Evolutionary conservation across 37 sponge, comb jelly and placozoan species (phyloP).

Genomic region (Tethya wilhelma): DNA sequence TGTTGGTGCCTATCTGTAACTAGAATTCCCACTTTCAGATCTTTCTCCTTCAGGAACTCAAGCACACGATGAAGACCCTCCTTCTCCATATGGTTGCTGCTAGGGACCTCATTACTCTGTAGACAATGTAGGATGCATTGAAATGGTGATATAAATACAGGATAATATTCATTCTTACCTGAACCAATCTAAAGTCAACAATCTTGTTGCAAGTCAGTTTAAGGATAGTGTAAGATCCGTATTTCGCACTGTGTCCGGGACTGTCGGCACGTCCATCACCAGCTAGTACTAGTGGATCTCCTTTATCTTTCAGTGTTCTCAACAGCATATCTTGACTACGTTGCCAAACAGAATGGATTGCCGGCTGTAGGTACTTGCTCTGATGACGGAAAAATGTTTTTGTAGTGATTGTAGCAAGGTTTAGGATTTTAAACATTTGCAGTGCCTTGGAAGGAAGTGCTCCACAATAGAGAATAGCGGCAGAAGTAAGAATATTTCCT

Average conservation of each 20-base stretch:
- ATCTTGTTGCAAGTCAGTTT: conserved; percentile 43
- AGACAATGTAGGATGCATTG: too few relatives aligned
- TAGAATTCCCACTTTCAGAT: conserved; percentile 1
- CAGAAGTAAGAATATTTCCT: not conserved
- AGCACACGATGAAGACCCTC: conserved; percentile 40
- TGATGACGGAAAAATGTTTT: conserved; percentile 67
- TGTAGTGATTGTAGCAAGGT: conserved; percentile 4
- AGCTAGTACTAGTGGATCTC: conserved; percentile 9
- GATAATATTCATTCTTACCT: too few relatives aligned
- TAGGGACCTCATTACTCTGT: too few relatives aligned
- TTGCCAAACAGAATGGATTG: conserved; percentile 28
- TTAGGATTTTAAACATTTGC: conserved; percentile 28
- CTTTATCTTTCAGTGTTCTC: not conserved
- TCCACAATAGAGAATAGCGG: conserved; percentile 43
- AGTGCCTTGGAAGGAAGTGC: conserved; percentile 51
- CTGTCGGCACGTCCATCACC: conserved; percentile 76
- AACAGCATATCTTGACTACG: conserved; percentile 7
- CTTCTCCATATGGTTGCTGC: conserved; percentile 66
- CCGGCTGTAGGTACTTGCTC: conserved; percentile 17
- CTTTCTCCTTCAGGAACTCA: conserved; percentile 18
- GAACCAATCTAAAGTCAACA: conserved; percentile 58
- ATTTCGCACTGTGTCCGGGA: conserved; percentile 77
- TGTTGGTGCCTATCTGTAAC: conserved; percentile 62
- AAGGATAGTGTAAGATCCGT: conserved; percentile 56
- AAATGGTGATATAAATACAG: too few relatives aligned